These are phyloP conservation scores for Acheta domesticus DNA, from an alignment of 2,888 invertebrate genomes.

Conservation along the genomic window DNA sequence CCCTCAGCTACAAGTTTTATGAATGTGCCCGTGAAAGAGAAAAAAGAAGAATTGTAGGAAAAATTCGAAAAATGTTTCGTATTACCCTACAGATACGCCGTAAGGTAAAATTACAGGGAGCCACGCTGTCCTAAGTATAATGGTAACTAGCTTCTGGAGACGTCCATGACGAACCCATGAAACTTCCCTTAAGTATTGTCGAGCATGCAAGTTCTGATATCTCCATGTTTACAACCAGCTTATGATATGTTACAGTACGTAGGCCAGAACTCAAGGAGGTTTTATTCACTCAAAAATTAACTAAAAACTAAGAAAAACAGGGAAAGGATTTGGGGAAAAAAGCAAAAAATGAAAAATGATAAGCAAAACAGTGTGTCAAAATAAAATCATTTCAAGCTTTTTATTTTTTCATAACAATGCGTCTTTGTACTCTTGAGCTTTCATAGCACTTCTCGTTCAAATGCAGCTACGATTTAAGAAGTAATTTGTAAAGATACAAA, in stretches of 20 bases:
- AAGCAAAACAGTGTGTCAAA: slow-evolving; percentile 26
- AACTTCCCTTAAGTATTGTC: neutral
- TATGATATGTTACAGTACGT: slow-evolving; percentile 20
- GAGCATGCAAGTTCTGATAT: slow-evolving; percentile 20
- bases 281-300: neutral
- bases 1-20: neutral
- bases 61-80: slow-evolving; percentile 5
- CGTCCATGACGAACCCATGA: slow-evolving; percentile 5
- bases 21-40: neutral
- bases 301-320: slow-evolving; percentile 18
- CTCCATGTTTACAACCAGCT: slow-evolving; percentile 18
- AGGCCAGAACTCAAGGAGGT: neutral
- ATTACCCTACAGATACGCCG: neutral
- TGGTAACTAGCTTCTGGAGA: slow-evolving; percentile 7
- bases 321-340: neutral
- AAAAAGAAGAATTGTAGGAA: slow-evolving; percentile 5
- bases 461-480: slow-evolving; percentile 11
- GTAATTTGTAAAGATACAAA: slow-evolving; percentile 10
- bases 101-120: neutral
- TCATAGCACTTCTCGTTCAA: slow-evolving; percentile 1
- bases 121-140: neutral
- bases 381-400: slow-evolving; percentile 18
- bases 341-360: slow-evolving; percentile 23
- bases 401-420: slow-evolving; percentile 1
- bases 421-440: slow-evolving; percentile 25